These are phyloP conservation scores for Oophaga pumilio DNA, from an alignment of 2,113 vertebrate species.

Conservation along the genomic window DNA sequence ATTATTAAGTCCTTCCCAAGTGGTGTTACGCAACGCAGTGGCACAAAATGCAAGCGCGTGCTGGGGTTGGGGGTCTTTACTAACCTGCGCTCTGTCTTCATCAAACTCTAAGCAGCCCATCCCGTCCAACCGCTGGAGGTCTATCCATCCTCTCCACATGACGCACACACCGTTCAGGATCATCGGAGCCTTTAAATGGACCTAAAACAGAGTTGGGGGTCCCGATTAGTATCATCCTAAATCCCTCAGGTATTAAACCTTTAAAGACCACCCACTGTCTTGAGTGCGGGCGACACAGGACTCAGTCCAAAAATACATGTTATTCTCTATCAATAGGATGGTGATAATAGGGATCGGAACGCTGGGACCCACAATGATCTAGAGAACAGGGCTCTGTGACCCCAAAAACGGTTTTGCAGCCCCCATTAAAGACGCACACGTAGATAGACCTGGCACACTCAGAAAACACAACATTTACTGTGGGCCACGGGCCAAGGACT, in stretches of 20 bases:
- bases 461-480: conserved; percentile 16
- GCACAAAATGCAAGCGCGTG: background rate
- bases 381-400: too few relatives aligned
- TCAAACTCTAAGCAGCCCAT: conserved; percentile 98
- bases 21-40: background rate
- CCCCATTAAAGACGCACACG: too few relatives aligned
- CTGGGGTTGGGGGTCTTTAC: background rate
- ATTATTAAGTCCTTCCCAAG: background rate
- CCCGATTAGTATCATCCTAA: background rate
- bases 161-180: conserved; percentile 98
- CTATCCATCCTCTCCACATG: conserved; percentile 98
- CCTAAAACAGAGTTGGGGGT: conserved; percentile 72
- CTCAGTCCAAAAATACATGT: too few relatives aligned
- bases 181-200: conserved; percentile 97
- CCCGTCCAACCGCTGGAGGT: conserved; percentile 95
- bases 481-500: conserved; percentile 30
- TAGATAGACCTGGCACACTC: conserved; percentile 15
- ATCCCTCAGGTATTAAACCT: background rate
- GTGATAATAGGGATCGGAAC: too few relatives aligned
- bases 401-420: too few relatives aligned
- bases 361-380: too few relatives aligned
- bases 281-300: too few relatives aligned
- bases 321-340: too few relatives aligned
- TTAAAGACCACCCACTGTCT: too few relatives aligned
- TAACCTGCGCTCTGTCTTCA: conserved; percentile 94